Conservation (phyloP, 2,797 vertebrate genomes). For the Lepus oiostolus region DNA sequence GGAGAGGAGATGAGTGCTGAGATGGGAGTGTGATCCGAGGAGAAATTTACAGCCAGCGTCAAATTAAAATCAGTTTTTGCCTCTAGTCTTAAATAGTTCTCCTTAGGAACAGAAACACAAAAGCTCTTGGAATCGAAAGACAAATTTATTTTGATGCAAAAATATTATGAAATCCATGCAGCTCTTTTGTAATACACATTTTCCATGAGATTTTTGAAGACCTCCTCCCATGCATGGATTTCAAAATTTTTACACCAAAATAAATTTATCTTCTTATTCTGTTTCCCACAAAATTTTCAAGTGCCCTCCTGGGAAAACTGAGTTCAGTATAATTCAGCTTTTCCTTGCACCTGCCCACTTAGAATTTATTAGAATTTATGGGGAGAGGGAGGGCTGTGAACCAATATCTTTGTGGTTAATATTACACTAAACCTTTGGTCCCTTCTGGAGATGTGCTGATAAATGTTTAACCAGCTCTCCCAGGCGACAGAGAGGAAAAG, state of each 20-base stretch:
- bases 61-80: constrained; percentile 16
- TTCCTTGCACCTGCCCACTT: neutral
- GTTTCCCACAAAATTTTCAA: too few relatives aligned
- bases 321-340: neutral
- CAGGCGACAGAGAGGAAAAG: neutral
- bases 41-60: neutral
- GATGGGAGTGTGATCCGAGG: neutral
- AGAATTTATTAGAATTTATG: neutral
- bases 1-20: neutral
- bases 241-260: too few relatives aligned
- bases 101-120: neutral
- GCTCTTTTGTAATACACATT: too few relatives aligned
- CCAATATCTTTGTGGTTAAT: neutral
- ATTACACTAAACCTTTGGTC: neutral
- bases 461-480: constrained; percentile 24
- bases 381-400: neutral
- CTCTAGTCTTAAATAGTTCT: neutral
- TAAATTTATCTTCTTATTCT: too few relatives aligned
- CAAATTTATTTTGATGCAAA: too few relatives aligned
- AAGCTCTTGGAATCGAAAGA: too few relatives aligned
- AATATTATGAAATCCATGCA: too few relatives aligned
- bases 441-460: neutral
- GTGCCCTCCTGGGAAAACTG: too few relatives aligned
- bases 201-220: too few relatives aligned
- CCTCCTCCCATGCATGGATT: too few relatives aligned